A percentile compares a stretch with the other conserved stretches of the same genome.
phyloP scores from a whole-genome alignment of 2,888 invertebrate genomes.

The Synergus itoensis region DNA sequence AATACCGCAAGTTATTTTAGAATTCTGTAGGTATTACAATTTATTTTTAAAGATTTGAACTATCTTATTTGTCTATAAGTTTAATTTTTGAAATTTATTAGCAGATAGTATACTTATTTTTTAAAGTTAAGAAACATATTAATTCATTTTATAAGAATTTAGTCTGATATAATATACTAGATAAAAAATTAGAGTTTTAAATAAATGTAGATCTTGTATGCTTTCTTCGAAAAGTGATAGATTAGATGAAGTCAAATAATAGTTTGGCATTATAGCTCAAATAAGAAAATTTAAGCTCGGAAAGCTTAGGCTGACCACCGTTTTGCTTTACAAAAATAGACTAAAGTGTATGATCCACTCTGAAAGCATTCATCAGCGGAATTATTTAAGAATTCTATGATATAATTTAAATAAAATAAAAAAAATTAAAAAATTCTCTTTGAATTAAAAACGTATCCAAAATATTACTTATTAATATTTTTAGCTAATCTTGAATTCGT shows the following conservation, averaged over 20 bases:
- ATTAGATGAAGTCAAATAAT: constrained; percentile 49
- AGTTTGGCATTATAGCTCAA: constrained; percentile 64
- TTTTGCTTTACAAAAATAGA: constrained; percentile 74
- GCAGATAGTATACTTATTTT: neutral
- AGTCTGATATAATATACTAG: neutral
- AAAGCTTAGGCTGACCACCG: constrained; percentile 67
- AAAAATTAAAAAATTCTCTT: neutral
- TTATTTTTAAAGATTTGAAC: neutral
- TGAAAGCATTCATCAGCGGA: constrained; percentile 66
- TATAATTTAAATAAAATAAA: constrained; percentile 14
- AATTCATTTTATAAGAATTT: neutral
- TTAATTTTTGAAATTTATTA: neutral
- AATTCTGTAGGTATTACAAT: neutral
- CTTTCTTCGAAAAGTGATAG: constrained; percentile 10
- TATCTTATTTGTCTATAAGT: too few species aligned
- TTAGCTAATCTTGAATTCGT: neutral
- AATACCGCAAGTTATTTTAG: neutral
- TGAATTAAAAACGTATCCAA: neutral
- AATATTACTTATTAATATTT: neutral
- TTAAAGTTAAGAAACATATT: neutral
- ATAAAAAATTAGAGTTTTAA: neutral
- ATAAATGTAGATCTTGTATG: neutral
- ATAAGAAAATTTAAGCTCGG: constrained; percentile 67
- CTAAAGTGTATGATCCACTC: constrained; percentile 68
- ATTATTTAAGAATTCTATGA: constrained; percentile 30